phyloP scores from a whole-genome alignment of 2,797 vertebrate genomes.

The Perodicticus potto region DNA sequence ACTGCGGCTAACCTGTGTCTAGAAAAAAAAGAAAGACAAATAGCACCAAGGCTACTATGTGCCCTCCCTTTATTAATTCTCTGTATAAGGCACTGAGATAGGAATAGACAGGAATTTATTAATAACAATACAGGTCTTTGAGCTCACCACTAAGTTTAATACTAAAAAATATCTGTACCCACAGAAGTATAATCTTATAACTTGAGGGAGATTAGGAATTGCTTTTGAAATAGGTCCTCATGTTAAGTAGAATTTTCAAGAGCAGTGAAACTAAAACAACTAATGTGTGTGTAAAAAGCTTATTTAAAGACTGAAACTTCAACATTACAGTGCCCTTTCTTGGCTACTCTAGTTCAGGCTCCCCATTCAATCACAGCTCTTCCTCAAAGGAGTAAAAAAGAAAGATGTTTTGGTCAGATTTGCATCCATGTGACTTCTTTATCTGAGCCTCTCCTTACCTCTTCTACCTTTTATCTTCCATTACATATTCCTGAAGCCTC shows the following conservation, averaged over 20 bases:
- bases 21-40: conserved; percentile 34
- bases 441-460: background rate
- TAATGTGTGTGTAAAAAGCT: background rate
- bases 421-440: background rate
- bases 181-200: background rate
- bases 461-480: background rate
- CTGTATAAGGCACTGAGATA: background rate
- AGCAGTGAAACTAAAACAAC: conserved; percentile 7
- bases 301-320: conserved; percentile 26
- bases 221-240: conserved; percentile 4
- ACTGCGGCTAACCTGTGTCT: background rate
- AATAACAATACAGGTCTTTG: background rate
- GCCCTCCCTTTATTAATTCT: background rate
- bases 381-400: background rate
- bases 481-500: background rate
- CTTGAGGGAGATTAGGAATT: background rate
- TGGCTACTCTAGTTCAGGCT: background rate
- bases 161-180: background rate
- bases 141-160: conserved; percentile 28
- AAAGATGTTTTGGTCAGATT: background rate
- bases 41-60: background rate
- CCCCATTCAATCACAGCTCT: background rate
- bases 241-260: conserved; percentile 14
- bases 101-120: background rate
- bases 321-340: conserved; percentile 22